These are phyloP conservation scores for Bungarus multicinctus DNA, from an alignment of 2,113 vertebrate genomes.

Conservation along the genomic window DNA sequence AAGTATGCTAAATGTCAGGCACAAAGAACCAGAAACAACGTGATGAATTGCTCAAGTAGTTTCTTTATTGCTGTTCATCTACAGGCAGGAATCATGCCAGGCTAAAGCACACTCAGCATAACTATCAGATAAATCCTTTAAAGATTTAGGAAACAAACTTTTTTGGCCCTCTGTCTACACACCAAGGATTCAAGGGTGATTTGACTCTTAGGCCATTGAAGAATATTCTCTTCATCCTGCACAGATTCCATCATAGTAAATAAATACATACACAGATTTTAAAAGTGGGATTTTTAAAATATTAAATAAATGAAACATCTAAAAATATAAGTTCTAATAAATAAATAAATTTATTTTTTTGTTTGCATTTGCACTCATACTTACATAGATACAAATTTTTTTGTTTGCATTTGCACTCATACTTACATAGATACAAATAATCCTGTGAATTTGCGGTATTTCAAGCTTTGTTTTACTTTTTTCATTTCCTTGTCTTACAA, in stretches of 20 bases:
- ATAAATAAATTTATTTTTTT: background rate
- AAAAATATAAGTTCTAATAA: background rate
- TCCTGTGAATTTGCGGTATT: background rate
- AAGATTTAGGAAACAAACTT: background rate
- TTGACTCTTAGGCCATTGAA: background rate
- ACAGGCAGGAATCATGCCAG: background rate
- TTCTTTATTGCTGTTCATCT: background rate
- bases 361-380: background rate
- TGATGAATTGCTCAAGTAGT: background rate
- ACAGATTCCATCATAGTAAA: background rate
- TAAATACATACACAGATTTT: background rate
- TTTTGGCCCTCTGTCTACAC: background rate
- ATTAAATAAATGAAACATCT: background rate
- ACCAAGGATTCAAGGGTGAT: background rate
- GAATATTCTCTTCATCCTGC: background rate
- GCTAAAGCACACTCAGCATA: background rate
- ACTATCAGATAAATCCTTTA: background rate
- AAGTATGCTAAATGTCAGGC: background rate
- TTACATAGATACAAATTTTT: background rate
- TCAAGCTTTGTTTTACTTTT: background rate
- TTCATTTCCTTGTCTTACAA: background rate
- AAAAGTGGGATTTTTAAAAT: background rate
- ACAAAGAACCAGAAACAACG: background rate
- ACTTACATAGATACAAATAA: background rate
- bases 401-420: background rate